These are phyloP conservation scores for Hyles lineata DNA, from an alignment of 2,888 invertebrate genomes.

Conservation along the genomic window DNA sequence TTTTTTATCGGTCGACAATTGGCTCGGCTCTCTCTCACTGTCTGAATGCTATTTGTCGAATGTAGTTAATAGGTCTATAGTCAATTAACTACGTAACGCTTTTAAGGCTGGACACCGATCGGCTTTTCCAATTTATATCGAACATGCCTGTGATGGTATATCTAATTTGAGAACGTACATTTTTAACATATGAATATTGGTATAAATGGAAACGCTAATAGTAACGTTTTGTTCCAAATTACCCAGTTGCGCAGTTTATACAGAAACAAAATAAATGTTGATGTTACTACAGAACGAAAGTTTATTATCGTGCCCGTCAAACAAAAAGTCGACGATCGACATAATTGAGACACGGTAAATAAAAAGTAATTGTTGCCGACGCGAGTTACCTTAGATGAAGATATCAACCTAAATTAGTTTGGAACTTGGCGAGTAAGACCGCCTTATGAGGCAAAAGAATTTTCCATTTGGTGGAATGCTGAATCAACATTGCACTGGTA, in stretches of 20 bases:
- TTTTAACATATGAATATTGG: neutral
- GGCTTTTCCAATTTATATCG: neutral
- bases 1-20: slow-evolving; percentile 51
- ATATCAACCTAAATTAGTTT: slow-evolving; percentile 25
- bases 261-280: neutral
- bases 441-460: slow-evolving; percentile 30
- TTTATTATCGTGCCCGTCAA: neutral
- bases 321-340: neutral
- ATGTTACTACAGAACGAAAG: neutral
- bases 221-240: neutral
- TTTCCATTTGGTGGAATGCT: slow-evolving; percentile 24
- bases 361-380: slow-evolving; percentile 31
- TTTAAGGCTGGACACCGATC: slow-evolving; percentile 2
- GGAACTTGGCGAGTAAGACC: slow-evolving; percentile 22
- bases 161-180: neutral
- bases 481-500: slow-evolving; percentile 25
- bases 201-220: neutral
- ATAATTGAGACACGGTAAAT: slow-evolving; percentile 13
- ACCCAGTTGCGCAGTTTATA: neutral
- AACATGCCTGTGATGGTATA: neutral
- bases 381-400: slow-evolving; percentile 17
- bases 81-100: slow-evolving; percentile 22
- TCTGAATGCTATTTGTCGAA: slow-evolving; percentile 43
- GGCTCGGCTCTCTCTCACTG: slow-evolving; percentile 45
- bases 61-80: slow-evolving; percentile 30